Percentiles rank a stretch among this genome's conserved stretches.
Evolutionary conservation across 2,888 invertebrate genomes (phyloP).

Genomic region (Zhuqinia jingwanae): DNA sequence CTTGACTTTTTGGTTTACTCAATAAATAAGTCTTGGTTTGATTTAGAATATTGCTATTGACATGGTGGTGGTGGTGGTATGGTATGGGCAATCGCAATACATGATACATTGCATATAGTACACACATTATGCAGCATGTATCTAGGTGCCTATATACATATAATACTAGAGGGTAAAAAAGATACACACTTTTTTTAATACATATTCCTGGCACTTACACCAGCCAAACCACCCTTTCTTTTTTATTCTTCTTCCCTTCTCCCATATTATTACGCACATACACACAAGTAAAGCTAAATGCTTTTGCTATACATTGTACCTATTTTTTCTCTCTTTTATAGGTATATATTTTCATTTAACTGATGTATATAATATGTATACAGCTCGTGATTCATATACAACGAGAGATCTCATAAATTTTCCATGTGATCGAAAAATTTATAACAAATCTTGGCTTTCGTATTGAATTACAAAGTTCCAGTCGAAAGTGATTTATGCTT

Average conservation of each 20-base stretch:
- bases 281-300: conserved; percentile 31
- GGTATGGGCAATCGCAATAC: conserved; percentile 32
- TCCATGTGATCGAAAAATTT: conserved; percentile 78
- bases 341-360: conserved; percentile 13
- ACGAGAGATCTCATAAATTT: conserved; percentile 78
- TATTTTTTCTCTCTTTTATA: too few species aligned
- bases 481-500: conserved; percentile 79
- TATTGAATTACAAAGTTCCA: conserved; percentile 79
- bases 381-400: conserved; percentile 4
- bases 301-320: too few species aligned
- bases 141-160: conserved; percentile 5
- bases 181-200: conserved; percentile 14
- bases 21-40: conserved; percentile 62
- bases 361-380: background rate
- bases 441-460: conserved; percentile 78
- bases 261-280: conserved; percentile 28
- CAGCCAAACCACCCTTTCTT: conserved; percentile 49
- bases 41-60: conserved; percentile 60
- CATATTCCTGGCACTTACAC: conserved; percentile 57
- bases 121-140: background rate
- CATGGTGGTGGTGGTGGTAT: conserved; percentile 6
- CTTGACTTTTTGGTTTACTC: conserved; percentile 60
- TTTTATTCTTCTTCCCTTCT: conserved; percentile 16
- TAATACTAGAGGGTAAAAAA: conserved; percentile 47
- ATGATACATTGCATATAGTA: background rate